phyloP scores from a whole-genome alignment of 2,888 invertebrate genomes.

The Drosophila borborema region DNA sequence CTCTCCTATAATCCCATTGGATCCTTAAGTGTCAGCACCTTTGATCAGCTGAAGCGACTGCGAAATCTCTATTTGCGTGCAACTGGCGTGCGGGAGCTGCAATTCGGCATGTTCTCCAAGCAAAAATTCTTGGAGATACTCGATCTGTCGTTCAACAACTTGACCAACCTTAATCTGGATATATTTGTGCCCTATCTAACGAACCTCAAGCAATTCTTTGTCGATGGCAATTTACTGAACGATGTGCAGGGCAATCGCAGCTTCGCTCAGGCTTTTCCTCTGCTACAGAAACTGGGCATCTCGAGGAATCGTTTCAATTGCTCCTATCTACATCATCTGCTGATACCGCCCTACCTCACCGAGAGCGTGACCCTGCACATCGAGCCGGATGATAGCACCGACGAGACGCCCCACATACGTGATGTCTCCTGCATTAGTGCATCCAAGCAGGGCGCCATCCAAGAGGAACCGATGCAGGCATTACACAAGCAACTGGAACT shows the following conservation, averaged over 20 bases:
- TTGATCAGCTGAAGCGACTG: conserved; percentile 81
- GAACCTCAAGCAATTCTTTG: conserved; percentile 79
- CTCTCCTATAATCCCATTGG: conserved; percentile 83
- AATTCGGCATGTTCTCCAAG: conserved; percentile 85
- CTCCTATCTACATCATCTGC: conserved; percentile 81
- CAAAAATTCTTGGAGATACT: conserved; percentile 85
- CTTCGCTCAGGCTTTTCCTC: conserved; percentile 81
- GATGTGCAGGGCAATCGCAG: conserved; percentile 81
- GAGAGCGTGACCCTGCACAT: conserved; percentile 79
- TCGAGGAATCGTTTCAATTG: conserved; percentile 84
- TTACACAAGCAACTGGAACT: conserved; percentile 71
- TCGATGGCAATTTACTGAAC: conserved; percentile 82
- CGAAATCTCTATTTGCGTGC: conserved; percentile 77
- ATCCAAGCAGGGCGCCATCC: conserved; percentile 18
- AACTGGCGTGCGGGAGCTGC: conserved; percentile 74
- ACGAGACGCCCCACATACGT: conserved; percentile 83
- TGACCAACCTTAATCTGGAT: conserved; percentile 85
- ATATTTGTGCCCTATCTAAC: conserved; percentile 83
- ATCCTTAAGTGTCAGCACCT: conserved; percentile 81
- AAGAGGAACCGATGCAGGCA: conserved; percentile 32
- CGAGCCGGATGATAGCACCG: conserved; percentile 75
- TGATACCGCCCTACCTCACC: conserved; percentile 79
- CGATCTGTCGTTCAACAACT: conserved; percentile 86
- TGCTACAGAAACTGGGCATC: conserved; percentile 80
- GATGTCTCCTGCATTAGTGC: conserved; percentile 81